Percentiles rank a stretch among this genome's conserved stretches.
Conservation (phyloP, 1,140 invertebrate genomes). For the Bombus affinis region DNA sequence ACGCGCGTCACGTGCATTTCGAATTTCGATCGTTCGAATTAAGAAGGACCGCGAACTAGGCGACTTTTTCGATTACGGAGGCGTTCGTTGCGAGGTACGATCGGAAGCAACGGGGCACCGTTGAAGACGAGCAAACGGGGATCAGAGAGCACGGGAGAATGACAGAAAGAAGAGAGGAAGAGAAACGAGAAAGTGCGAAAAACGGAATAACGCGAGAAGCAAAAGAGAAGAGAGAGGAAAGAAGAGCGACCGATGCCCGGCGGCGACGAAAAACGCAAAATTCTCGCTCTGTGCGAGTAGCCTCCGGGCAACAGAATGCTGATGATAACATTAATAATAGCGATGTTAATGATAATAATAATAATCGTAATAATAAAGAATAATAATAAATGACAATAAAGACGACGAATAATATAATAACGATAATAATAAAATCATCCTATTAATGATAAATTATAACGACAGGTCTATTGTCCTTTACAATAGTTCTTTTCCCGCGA, state of each 20-base stretch:
- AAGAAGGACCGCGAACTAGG: neutral
- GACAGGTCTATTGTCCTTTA: conserved; percentile 60
- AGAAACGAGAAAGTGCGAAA: conserved; percentile 29
- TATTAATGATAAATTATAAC: conserved; percentile 72
- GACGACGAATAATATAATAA: conserved; percentile 65
- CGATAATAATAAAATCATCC: conserved; percentile 71
- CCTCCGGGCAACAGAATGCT: conserved; percentile 66
- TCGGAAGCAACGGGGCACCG: neutral
- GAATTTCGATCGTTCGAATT: neutral
- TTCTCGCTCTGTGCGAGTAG: conserved; percentile 73
- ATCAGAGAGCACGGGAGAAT: conserved; percentile 4
- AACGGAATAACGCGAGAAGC: conserved; percentile 7
- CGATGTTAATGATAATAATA: conserved; percentile 69
- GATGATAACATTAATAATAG: conserved; percentile 69
- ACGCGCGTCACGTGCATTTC: neutral
- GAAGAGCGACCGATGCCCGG: conserved; percentile 22
- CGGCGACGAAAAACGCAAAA: conserved; percentile 48
- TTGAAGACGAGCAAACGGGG: neutral
- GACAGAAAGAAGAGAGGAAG: conserved; percentile 20
- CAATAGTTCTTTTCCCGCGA: conserved; percentile 37
- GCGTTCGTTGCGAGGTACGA: neutral
- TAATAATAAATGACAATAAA: conserved; percentile 71
- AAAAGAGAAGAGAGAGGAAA: conserved; percentile 8
- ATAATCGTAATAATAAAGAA: conserved; percentile 69
- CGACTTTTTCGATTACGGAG: neutral